These are phyloP conservation scores for Agrilus biguttatus DNA, from an alignment of 2,888 invertebrate genomes.

Conservation along the genomic window DNA sequence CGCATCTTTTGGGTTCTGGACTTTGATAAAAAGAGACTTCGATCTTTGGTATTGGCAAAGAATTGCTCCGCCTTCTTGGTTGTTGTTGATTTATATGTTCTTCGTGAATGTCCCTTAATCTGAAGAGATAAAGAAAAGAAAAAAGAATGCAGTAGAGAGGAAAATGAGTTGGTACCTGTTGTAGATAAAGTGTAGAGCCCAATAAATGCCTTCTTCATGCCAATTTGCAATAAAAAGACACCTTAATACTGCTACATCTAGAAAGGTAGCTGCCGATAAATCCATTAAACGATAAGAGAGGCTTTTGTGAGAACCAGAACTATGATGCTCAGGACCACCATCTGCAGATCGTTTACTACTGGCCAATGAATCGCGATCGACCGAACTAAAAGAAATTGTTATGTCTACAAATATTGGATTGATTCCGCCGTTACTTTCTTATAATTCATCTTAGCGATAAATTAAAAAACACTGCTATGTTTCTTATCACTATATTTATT, in stretches of 20 bases:
- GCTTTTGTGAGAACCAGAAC: constrained; percentile 18
- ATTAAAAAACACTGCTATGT: no score
- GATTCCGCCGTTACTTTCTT: no score
- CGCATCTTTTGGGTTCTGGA: constrained; percentile 51
- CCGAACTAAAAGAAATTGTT: constrained; percentile 33
- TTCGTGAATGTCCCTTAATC: constrained; percentile 76
- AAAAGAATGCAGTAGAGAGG: no score
- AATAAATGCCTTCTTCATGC: constrained; percentile 96
- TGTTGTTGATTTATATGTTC: constrained; percentile 63
- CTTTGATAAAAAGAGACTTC: constrained; percentile 77
- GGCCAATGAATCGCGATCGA: constrained; percentile 66
- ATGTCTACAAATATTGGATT: no score
- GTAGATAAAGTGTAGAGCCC: constrained; percentile 87
- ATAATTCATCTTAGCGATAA: no score
- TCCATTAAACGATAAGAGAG: constrained; percentile 27
- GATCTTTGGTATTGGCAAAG: constrained; percentile 85
- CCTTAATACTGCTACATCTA: constrained; percentile 91
- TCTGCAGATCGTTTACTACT: constrained; percentile 31
- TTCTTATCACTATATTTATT: no score
- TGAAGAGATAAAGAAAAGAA: constrained; percentile 23
- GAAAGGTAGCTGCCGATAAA: constrained; percentile 78
- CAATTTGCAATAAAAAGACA: constrained; percentile 94
- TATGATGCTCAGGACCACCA: constrained; percentile 16
- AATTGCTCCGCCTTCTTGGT: constrained; percentile 79
- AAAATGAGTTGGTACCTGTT: constrained; percentile 46